A percentile compares a stretch with the other conserved stretches of the same genome.
These are phyloP conservation scores for Mayetiola destructor DNA, from an alignment of 2,888 invertebrate genomes.

Conservation along the genomic window DNA sequence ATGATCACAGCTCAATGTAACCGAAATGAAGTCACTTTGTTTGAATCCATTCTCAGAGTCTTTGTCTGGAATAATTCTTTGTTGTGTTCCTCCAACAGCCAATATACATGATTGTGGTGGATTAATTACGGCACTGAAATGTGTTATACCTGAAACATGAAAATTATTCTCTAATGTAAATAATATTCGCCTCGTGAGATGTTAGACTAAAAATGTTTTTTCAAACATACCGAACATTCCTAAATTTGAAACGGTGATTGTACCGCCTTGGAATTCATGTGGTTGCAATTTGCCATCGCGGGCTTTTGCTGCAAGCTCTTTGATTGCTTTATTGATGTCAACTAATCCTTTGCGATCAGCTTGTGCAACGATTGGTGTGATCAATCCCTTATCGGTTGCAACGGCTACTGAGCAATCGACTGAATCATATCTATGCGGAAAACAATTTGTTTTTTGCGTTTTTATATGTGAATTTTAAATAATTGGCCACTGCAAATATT, in stretches of 20 bases:
- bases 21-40: slow-evolving; percentile 61
- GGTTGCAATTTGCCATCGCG: slow-evolving; percentile 80
- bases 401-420: slow-evolving; percentile 97
- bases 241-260: slow-evolving; percentile 85
- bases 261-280: slow-evolving; percentile 92
- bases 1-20: slow-evolving; percentile 94
- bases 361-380: slow-evolving; percentile 89
- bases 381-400: slow-evolving; percentile 83
- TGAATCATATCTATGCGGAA: slow-evolving; percentile 50
- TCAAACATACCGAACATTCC: slow-evolving; percentile 69
- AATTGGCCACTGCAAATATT: not conserved
- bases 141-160: slow-evolving; percentile 50
- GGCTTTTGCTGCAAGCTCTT: slow-evolving; percentile 69
- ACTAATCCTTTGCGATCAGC: slow-evolving; percentile 82
- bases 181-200: not conserved
- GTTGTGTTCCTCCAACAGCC: slow-evolving; percentile 72
- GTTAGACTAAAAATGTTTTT: not conserved
- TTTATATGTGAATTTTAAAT: not conserved
- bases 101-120: slow-evolving; percentile 92
- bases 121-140: slow-evolving; percentile 88
- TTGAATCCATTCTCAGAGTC: slow-evolving; percentile 64
- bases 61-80: slow-evolving; percentile 57
- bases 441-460: not conserved
- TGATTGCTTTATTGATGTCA: slow-evolving; percentile 67
- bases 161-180: not conserved